A percentile compares a stretch with the other conserved stretches of the same genome.
These are phyloP conservation scores for Ginglymostoma cirratum DNA, from an alignment of 2,113 vertebrate genomes.

Conservation along the genomic window DNA sequence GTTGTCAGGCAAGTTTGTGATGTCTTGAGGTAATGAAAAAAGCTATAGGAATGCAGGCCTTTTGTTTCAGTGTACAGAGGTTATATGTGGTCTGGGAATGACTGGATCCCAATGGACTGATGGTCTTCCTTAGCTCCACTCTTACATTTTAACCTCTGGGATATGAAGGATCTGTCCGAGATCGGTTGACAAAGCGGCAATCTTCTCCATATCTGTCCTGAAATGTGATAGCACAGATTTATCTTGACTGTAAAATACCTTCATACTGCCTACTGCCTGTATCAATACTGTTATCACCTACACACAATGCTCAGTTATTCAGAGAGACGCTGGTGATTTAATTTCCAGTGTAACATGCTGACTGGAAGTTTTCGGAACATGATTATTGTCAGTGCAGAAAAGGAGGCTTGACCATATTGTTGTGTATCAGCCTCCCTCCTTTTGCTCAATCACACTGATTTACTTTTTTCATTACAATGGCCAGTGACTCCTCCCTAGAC, in stretches of 20 bases:
- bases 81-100: background rate
- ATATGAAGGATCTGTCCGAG: background rate
- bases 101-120: background rate
- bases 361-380: background rate
- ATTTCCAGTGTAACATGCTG: background rate
- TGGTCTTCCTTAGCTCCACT: background rate
- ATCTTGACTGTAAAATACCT: conserved; percentile 4
- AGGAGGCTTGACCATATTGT: background rate
- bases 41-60: background rate
- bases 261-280: background rate
- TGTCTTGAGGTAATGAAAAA: background rate
- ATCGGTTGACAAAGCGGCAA: background rate
- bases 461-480: background rate
- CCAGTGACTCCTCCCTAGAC: background rate
- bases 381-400: background rate
- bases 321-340: background rate
- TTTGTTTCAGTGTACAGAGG: background rate
- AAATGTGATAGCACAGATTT: background rate
- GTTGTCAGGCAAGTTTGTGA: background rate
- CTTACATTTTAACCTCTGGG: background rate
- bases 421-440: background rate
- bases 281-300: background rate
- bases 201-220: background rate
- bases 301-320: background rate
- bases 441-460: background rate